Evolutionary conservation across 2,888 invertebrate species (phyloP), one percentile per base, ranked within the genome.

Genomic region (Lypha dubia): DNA sequence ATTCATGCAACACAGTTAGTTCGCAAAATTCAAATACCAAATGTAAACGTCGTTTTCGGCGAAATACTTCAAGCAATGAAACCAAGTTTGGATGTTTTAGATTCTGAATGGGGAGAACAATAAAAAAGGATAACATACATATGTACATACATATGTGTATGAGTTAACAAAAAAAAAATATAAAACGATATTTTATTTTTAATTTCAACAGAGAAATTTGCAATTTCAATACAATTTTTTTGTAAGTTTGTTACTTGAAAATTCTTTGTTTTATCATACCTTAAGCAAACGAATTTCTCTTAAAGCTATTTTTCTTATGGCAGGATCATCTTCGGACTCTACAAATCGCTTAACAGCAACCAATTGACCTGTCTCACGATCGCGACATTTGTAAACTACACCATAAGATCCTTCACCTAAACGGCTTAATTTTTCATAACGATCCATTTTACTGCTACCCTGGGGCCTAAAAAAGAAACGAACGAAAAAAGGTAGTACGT

Each of bases 1-100:
- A 93, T 91, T 99, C 99, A 89, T 98, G 97, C 71, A 99, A 94
- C 79, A 99, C 97, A 1, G 99, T 99, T 90, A 98, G 95, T 91
- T 99, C 99, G 91, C 99, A 99, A 93, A 96, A 99, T 93, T 99
- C 99, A 93, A 99, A 99, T 38, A 99, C 99, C 84, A 99, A 94
- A 93, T 99, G 99, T 67, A 99, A 94, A 90, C 99, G 97, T 84
- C 98, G 94, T 92, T 98, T 98, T 86, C 98, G 94, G 84, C 99
- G 95, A 92, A 99, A 99, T 80, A 99, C 99, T 93, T 99, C 99
- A 89, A 99, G 94, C 85, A 99, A 94, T 91, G 99, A 99, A 74
- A 99, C 98, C 90, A 99, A 93, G 93, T 99, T 99, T 5, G 98
- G 98, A 92, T 99, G 99, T 92, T 99, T 99, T 87, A 99, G 93